Base-by-base conservation (phyloP, 2,888 invertebrate genomes). In the Oscheius myriophilus region DNA sequence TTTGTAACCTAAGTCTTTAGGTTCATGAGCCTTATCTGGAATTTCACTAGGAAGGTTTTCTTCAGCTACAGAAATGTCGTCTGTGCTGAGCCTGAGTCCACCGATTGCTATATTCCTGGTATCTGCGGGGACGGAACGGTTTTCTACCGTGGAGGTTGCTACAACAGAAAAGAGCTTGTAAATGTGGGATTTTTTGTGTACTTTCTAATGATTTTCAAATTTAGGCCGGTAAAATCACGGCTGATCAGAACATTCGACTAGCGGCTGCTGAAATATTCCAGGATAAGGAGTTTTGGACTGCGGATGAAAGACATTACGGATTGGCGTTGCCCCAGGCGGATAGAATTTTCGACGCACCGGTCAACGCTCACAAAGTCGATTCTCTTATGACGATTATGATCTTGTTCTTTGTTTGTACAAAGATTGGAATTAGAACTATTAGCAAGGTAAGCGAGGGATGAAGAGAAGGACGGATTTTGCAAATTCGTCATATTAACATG, bases 141-240 rank as follows among this genome's bases (percentile, higher is more conserved):
- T 7, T 64, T 64, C 55, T 64, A 54, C 23, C 64, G 53, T 42
- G 64, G 64, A 7, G 64, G 26, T 16, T 64, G 54, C 54, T 64
- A 64, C 41, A 25, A 64, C 26, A 39, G 26, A 14, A 42, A 39
- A 21, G 9, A 41, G 6, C 53, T 63, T n/a, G 33, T 14, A 41
- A 41, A 63, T 51, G 63, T 39, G 25, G 9, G 33, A 33, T 33
- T 33, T 33, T 33, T 6, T 33, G 33, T 6, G 26, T 9, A 14
- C 11, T 16, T 11, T 12, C 2, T 54, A 21, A 25, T 11, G 16
- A 58, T 43, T 42, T 2, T 23, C 7, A 6, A 9, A 18, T 49
- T 18, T 49, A 49, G 49, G 9, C 3, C 49, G 9, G 21, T 3
- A 2, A n/a, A 21, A 61, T 61, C 6, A n/a, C 61, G 3, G 42